phyloP scores from a whole-genome alignment of 2,888 invertebrate species.

The Danaus chrysippus region DNA sequence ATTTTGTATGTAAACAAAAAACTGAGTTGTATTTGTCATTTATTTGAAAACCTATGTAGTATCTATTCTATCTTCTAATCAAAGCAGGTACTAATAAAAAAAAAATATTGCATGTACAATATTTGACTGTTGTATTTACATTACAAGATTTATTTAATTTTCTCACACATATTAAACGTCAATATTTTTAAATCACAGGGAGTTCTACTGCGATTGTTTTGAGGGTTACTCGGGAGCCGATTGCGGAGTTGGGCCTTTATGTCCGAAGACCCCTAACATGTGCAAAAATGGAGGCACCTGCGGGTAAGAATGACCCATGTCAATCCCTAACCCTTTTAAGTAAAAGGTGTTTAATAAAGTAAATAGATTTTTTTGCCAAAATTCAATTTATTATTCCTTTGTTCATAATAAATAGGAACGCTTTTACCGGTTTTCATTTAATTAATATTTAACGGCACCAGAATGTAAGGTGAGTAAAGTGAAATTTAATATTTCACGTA shows the following conservation, averaged over 20 bases:
- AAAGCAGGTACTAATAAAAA: not conserved
- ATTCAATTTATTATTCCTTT: constrained; percentile 1
- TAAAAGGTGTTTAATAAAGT: constrained; percentile 6
- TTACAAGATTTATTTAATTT: not conserved
- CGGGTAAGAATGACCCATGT: constrained; percentile 80
- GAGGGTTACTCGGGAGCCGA: constrained; percentile 87
- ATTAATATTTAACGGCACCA: not conserved
- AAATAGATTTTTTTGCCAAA: constrained; percentile 9
- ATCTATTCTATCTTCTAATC: no score
- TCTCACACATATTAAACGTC: not conserved
- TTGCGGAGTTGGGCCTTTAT: constrained; percentile 90
- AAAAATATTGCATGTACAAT: not conserved
- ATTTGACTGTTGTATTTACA: not conserved
- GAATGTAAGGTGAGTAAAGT: not conserved
- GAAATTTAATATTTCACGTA: no score
- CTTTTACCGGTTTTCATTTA: not conserved
- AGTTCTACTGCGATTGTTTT: constrained; percentile 90
- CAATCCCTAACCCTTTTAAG: constrained; percentile 18
- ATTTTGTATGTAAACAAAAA: no score
- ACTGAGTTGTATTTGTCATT: no score
- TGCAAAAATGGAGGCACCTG: constrained; percentile 92
- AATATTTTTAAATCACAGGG: constrained; percentile 65
- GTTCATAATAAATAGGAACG: not conserved
- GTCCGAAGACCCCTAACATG: constrained; percentile 78
- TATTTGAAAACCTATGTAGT: no score